Conservation (phyloP, 2,113 vertebrate species). For the Chloropsis cyanopogon region DNA sequence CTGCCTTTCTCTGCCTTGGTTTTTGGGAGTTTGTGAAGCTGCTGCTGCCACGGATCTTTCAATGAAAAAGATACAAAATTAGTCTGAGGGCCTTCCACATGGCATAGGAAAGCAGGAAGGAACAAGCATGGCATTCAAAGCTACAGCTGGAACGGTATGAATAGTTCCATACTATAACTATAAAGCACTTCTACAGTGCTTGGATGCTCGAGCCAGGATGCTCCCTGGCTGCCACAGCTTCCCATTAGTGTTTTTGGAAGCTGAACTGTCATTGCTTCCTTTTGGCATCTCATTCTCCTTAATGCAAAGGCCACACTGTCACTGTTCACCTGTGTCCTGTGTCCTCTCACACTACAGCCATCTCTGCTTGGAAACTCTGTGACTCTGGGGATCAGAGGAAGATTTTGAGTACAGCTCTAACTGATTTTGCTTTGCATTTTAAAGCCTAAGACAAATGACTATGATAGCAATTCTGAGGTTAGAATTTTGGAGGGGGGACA, state of each 20-base stretch:
- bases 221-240: background rate
- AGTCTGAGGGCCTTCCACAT: background rate
- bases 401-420: background rate
- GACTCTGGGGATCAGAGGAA: background rate
- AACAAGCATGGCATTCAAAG: background rate
- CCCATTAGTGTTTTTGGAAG: background rate
- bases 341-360: background rate
- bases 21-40: background rate
- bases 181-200: background rate
- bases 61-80: background rate
- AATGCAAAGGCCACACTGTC: no score
- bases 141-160: background rate
- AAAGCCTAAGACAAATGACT: background rate
- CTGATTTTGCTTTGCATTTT: background rate
- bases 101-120: background rate
- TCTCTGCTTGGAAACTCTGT: background rate
- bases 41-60: background rate
- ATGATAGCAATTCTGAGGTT: background rate
- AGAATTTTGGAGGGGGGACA: rapidly evolving
- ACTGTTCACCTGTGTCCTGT: background rate
- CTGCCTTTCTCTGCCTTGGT: background rate
- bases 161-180: background rate
- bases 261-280: background rate
- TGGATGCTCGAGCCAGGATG: background rate
- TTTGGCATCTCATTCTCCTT: background rate